Evolutionary conservation across 1,140 invertebrate species (phyloP), one percentile per base, ranked within the genome.

Genomic region (Globodera rostochiensis): DNA sequence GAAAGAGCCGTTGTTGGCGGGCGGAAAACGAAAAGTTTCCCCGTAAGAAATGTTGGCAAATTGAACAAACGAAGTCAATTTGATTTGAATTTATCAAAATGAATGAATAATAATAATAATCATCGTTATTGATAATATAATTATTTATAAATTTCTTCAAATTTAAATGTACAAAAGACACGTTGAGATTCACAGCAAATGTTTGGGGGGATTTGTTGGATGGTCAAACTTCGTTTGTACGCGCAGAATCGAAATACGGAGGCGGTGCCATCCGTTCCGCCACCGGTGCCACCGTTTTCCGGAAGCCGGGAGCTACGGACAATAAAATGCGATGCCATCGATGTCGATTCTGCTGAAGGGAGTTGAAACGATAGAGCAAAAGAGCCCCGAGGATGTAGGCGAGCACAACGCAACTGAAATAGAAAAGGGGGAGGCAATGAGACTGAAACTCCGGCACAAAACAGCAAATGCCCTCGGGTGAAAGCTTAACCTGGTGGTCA

Each of bases 281-380:
- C 77, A 78, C 69, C n/a, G 77, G 77, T 9, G 64, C 77, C n/a
- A 78, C 46, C 6, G 70, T 64, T 49, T 78, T 78, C 21, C 77
- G 66, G n/a, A 78, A 78, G 13, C 77, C 77, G 21, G 77, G 70
- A 8, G 74, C 66, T 3, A n/a, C 70, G 49, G 70, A 45, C 11
- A 78, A 45, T 6, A 70, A 64, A 45, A 50, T 21, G 50, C 77
- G 70, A 21, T 50, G 77, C 77, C 77, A 78, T 70, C 77, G 66
- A 46, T 50, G 57, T 2, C 46, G 66, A 50, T 69, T 53, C 36
- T 78, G 50, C 11, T 69, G 66, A 4, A 70, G 70, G 70, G 77
- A 45, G 21, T 78, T 71, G 49, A 78, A 64, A 15, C 64, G 53
- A 11, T 78, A 78, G 6, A 78, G 77, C 25, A 78, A 78, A 15